Percentiles rank a stretch among this genome's conserved stretches.
Evolutionary conservation across 1,140 invertebrate genomes (phyloP).

Genomic region (Caenorhabditis brenneri): DNA sequence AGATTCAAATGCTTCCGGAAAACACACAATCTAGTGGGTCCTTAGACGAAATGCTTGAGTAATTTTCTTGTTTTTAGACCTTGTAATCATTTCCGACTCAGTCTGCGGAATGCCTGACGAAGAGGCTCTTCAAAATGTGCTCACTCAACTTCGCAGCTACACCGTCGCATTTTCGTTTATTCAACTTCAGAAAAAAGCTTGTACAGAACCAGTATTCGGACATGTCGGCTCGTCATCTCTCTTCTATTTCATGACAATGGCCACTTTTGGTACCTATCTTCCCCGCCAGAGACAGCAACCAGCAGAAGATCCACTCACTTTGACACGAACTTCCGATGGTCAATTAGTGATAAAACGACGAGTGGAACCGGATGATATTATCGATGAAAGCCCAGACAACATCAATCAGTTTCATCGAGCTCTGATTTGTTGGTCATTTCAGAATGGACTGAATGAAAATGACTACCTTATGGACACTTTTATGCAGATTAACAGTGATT

Average conservation of each 20-base stretch:
- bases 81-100: constrained; percentile 83
- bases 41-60: no score
- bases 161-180: constrained; percentile 83
- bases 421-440: constrained; percentile 81
- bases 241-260: constrained; percentile 80
- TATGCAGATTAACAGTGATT: constrained; percentile 48
- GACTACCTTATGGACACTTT: constrained; percentile 36
- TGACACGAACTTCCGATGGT: background rate
- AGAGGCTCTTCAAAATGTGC: constrained; percentile 78
- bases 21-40: constrained; percentile 77
- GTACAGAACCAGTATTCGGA: constrained; percentile 72
- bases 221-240: constrained; percentile 80
- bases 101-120: constrained; percentile 81
- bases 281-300: constrained; percentile 71
- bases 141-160: constrained; percentile 80
- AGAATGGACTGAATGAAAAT: constrained; percentile 72
- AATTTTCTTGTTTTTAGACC: constrained; percentile 72
- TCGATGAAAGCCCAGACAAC: background rate
- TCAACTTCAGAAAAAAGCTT: constrained; percentile 52
- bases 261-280: constrained; percentile 81
- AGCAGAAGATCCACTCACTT: constrained; percentile 58
- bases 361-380: background rate
- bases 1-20: constrained; percentile 80
- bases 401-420: constrained; percentile 72
- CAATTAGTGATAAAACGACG: background rate